Evolutionary conservation across 2,797 vertebrate genomes (phyloP).

Genomic region (Anguilla pacifica): DNA sequence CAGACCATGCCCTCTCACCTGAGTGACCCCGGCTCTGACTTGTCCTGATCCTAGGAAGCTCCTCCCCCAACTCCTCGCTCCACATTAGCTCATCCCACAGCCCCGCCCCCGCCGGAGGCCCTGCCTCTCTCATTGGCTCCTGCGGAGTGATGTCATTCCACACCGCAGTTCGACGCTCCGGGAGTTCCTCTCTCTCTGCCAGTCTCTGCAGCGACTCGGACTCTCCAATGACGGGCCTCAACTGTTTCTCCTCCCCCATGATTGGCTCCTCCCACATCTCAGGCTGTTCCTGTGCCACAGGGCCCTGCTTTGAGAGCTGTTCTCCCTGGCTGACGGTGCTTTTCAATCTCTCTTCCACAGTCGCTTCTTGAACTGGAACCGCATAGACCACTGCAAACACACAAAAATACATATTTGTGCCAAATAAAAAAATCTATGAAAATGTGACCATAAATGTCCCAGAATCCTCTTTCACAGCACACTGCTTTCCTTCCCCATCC

Average conservation of each 20-base stretch:
- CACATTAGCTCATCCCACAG: not conserved
- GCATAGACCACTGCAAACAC: not conserved
- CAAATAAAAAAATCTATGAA: no score
- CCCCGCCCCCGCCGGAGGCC: slow-evolving; percentile 18
- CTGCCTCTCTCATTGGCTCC: slow-evolving; percentile 35
- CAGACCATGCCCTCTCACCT: not conserved
- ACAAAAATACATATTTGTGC: not conserved
- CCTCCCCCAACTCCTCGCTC: not conserved
- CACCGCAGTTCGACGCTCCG: not conserved
- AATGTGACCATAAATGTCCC: no score
- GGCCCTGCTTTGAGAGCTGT: slow-evolving; percentile 39
- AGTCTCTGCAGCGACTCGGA: not conserved
- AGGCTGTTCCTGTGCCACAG: slow-evolving; percentile 9
- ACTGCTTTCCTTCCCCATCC: no score
- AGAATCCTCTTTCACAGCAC: no score
- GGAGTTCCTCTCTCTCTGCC: not conserved
- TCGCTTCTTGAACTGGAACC: not conserved
- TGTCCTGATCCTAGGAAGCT: no score
- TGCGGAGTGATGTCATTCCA: not conserved
- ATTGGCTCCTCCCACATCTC: not conserved
- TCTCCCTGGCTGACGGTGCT: not conserved
- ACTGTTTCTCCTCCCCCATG: not conserved
- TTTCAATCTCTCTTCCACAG: slow-evolving; percentile 37
- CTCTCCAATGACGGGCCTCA: not conserved
- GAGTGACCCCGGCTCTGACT: not conserved